Evolutionary conservation across 2,797 vertebrate genomes (phyloP), one percentile per base, ranked within the genome.

Genomic region (Atherinosoma microstoma): DNA sequence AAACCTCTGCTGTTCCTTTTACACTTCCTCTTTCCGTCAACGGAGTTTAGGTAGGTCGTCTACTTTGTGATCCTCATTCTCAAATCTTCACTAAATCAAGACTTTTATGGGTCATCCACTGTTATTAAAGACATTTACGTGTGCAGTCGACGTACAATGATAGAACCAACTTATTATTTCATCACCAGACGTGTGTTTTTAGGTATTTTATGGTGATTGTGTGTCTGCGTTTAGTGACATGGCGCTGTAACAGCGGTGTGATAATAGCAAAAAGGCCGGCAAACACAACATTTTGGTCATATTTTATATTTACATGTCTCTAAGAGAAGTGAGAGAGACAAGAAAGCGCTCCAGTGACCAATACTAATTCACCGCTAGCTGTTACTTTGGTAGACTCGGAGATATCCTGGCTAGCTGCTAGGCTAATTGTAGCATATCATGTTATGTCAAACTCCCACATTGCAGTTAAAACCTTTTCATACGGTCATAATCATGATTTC

Each of bases 21-120:
- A 0, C 13, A 75, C 94, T 95, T 95, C 94, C 95, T 95, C 94
- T 94, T 95, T 94, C 89, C 91, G 90, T 94, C 92, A 91, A 65
- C 94, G 91, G 94, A 89, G 91, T 94, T 94, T 94, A 95, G 95
- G 95, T 95, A 94, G 10, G 94, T 30, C 4, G 12, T 24, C 29
- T 2, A 59, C 20, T 9, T 24, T 69, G 6, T 18, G 27, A 45
- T 78, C 58, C 78, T 64, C 65, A 42, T 51, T 0, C 0, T 16
- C 0, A 10, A 87, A 95, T 95, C 94, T 70, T 10, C 1, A 30
- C 13, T 30, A 70, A 94, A 95, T 94, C 94, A 30, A 4, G 0
- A 1, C 62, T 85, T 87, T 80, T 16, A 35, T 15, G 30, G 4
- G 38, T 69, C 94, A 96, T 96, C 95, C 86, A 20, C 29, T 34